These are phyloP conservation scores for Neoniphon sammara DNA, from an alignment of 2,797 vertebrate genomes.

Conservation along the genomic window DNA sequence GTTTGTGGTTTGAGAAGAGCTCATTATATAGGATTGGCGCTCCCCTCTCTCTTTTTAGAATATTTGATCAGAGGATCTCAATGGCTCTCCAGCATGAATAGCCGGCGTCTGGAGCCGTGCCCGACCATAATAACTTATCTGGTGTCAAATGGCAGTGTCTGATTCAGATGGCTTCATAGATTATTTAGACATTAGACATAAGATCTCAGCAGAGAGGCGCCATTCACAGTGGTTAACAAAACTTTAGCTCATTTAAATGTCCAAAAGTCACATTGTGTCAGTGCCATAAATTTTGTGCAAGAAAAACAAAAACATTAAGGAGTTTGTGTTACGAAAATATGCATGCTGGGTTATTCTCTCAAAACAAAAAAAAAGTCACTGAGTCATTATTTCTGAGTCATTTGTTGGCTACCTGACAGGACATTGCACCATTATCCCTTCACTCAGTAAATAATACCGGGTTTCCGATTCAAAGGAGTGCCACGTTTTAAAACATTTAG, in stretches of 20 bases:
- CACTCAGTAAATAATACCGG: no score
- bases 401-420: no score
- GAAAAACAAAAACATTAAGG: not conserved
- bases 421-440: no score
- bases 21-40: conserved; percentile 33
- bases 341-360: no score
- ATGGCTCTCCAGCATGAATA: conserved; percentile 25
- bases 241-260: not conserved
- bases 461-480: not conserved
- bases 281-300: not conserved
- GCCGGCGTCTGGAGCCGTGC: conserved; percentile 34
- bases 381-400: no score
- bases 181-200: conserved; percentile 33
- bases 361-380: no score
- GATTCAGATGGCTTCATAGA: conserved; percentile 37
- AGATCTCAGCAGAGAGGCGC: conserved; percentile 16
- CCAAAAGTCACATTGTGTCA: conserved; percentile 3
- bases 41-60: conserved; percentile 14
- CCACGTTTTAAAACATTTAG: not conserved
- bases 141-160: conserved; percentile 3
- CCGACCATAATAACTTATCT: conserved; percentile 32
- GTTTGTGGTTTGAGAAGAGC: conserved; percentile 41
- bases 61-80: conserved; percentile 42
- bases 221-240: not conserved
- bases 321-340: not conserved